These are phyloP conservation scores for Lonchura striata DNA, from an alignment of 2,113 vertebrate genomes.

Conservation along the genomic window DNA sequence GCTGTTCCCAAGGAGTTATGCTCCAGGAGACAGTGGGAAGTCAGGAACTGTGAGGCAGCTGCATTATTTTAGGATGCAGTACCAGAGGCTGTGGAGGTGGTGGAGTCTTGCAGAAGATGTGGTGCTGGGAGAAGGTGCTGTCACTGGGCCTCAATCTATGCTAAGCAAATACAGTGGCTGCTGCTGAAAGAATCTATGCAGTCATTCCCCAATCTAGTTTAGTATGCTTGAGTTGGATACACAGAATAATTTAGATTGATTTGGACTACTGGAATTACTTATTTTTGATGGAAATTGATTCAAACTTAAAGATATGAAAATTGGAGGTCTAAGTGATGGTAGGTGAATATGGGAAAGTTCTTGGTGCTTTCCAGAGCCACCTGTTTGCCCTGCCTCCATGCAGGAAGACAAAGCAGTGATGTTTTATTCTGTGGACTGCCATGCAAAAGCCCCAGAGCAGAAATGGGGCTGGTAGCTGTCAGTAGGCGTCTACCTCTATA, in stretches of 20 bases:
- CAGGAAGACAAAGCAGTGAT: neutral
- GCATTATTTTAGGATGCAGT: neutral
- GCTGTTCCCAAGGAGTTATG: neutral
- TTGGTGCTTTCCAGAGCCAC: neutral
- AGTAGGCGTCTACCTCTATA: neutral
- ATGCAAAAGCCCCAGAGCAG: neutral
- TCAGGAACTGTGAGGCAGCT: neutral
- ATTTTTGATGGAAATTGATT: neutral
- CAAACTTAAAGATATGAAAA: neutral
- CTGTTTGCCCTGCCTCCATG: neutral
- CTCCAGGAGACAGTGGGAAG: neutral
- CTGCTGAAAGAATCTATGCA: neutral
- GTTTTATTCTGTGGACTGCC: neutral
- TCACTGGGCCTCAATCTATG: accelerated
- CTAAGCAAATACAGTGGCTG: neutral
- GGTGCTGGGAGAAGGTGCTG: neutral
- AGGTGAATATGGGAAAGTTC: neutral
- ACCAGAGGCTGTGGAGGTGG: neutral
- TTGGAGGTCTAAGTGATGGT: neutral
- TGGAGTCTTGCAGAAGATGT: neutral
- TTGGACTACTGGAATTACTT: neutral
- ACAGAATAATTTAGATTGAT: neutral
- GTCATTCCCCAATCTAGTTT: neutral
- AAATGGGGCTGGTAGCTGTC: neutral
- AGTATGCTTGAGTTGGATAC: neutral